These are phyloP conservation scores for Dryomyza anilis DNA, from an alignment of 2,888 invertebrate species.

Conservation along the genomic window DNA sequence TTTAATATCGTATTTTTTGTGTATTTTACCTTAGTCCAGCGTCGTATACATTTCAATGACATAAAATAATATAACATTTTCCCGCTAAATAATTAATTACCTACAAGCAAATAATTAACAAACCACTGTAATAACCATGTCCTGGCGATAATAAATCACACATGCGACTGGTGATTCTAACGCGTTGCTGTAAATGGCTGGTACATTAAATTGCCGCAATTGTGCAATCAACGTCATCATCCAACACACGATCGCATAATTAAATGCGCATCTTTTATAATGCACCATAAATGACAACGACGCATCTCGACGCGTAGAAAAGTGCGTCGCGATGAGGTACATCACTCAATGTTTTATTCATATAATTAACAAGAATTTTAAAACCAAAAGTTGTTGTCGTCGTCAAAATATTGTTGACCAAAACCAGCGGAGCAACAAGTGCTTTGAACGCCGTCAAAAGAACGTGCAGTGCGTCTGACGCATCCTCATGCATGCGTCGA, in stretches of 20 bases:
- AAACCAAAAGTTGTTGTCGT: too few species aligned
- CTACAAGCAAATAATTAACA: background rate
- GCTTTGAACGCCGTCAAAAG: too few species aligned
- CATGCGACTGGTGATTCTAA: constrained; percentile 9
- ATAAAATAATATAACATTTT: too few species aligned
- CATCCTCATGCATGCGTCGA: background rate
- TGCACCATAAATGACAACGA: background rate
- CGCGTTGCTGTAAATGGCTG: constrained; percentile 25
- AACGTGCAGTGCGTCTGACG: too few species aligned
- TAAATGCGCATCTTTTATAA: constrained; percentile 20
- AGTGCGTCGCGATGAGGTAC: too few species aligned
- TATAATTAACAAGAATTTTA: too few species aligned
- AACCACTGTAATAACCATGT: background rate
- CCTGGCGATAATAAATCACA: background rate
- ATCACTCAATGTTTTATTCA: too few species aligned
- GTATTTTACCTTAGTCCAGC: too few species aligned
- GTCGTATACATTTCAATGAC: too few species aligned
- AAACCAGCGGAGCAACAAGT: background rate
- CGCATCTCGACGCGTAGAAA: too few species aligned
- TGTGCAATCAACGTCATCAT: background rate
- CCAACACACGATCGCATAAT: constrained; percentile 11
- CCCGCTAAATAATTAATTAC: too few species aligned
- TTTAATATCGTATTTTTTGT: too few species aligned
- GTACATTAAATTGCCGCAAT: constrained; percentile 7
- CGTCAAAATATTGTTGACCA: background rate